phyloP scores from a whole-genome alignment of 2,113 vertebrate species.

The Strix aluco region DNA sequence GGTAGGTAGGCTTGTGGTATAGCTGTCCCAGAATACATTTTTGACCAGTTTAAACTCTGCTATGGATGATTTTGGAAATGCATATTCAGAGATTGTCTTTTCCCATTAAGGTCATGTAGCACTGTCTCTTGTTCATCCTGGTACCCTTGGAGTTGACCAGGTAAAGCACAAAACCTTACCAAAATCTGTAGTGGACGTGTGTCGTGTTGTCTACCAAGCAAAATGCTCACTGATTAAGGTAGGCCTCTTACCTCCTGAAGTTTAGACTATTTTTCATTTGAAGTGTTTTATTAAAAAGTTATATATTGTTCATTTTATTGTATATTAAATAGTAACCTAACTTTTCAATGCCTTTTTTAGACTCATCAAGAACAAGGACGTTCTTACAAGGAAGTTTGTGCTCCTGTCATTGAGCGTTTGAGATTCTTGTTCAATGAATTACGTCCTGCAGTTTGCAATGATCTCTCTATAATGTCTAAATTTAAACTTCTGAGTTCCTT shows the following conservation, averaged over 20 bases:
- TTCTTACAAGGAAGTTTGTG: conserved; percentile 98
- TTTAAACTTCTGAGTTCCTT: conserved; percentile 92
- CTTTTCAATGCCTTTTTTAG: conserved; percentile 66
- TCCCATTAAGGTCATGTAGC: conserved; percentile 87
- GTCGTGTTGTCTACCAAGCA: conserved; percentile 96
- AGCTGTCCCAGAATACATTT: background rate
- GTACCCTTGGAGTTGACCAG: conserved; percentile 90
- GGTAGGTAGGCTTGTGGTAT: conserved; percentile 74
- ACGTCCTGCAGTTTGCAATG: conserved; percentile 93
- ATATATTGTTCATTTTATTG: background rate
- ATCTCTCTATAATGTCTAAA: conserved; percentile 94
- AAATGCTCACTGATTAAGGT: conserved; percentile 99
- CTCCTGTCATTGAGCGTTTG: conserved; percentile 94
- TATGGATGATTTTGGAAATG: background rate
- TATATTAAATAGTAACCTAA: background rate
- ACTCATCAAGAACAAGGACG: conserved; percentile 98
- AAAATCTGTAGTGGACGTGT: conserved; percentile 96
- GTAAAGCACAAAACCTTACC: conserved; percentile 91
- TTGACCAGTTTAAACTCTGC: background rate
- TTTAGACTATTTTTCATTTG: background rate
- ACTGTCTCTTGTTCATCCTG: conserved; percentile 90
- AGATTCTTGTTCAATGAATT: conserved; percentile 96
- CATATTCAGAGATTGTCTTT: background rate
- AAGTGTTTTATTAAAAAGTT: background rate
- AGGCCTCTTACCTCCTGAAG: background rate